Percentiles rank a stretch among this genome's conserved stretches.
These are phyloP conservation scores for Taenioides sp. DNA, from an alignment of 2,797 vertebrate genomes.

Conservation along the genomic window DNA sequence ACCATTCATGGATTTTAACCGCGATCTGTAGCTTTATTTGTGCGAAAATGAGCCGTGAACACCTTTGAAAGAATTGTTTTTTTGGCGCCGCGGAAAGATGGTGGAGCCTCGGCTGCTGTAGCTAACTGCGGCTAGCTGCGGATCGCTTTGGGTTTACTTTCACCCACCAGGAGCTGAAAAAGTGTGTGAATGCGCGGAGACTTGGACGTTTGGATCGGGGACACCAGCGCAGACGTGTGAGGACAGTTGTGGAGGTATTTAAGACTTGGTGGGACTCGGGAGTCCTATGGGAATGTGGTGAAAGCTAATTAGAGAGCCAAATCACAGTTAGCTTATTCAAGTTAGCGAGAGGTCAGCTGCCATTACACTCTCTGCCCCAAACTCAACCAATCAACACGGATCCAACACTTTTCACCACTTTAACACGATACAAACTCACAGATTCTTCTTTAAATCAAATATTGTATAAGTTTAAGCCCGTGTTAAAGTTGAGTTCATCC, in stretches of 20 bases:
- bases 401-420: neutral
- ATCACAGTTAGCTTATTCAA: constrained; percentile 56
- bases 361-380: constrained; percentile 35
- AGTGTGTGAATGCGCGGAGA: constrained; percentile 17
- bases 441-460: too few species aligned
- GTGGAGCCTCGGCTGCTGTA: constrained; percentile 61
- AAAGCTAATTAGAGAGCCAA: constrained; percentile 51
- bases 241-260: neutral
- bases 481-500: neutral
- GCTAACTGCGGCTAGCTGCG: constrained; percentile 57
- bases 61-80: constrained; percentile 69
- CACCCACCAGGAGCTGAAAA: constrained; percentile 10
- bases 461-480: neutral
- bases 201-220: constrained; percentile 16
- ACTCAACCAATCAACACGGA: neutral
- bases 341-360: constrained; percentile 38
- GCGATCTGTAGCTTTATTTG: constrained; percentile 8
- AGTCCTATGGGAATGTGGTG: constrained; percentile 16
- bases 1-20: constrained; percentile 44
- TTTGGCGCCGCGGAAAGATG: constrained; percentile 76
- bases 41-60: constrained; percentile 28
- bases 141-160: constrained; percentile 25
- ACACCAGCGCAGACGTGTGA: constrained; percentile 29
- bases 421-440: too few species aligned
- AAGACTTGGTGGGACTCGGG: neutral